Percentiles rank a stretch among this genome's conserved stretches.
Conservation (phyloP, 2,888 invertebrate genomes). For the Megamerina dolium region DNA sequence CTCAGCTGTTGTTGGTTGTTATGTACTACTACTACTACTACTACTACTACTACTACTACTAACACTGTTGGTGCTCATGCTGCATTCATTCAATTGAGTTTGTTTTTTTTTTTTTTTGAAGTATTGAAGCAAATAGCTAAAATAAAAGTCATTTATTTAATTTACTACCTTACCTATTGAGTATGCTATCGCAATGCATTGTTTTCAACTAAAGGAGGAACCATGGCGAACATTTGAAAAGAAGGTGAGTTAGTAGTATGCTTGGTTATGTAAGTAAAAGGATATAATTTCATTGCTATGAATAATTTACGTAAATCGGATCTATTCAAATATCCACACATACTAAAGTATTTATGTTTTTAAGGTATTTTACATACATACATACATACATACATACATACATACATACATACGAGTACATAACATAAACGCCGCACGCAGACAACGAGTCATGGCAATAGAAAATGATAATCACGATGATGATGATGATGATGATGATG, state of each 20-base stretch:
- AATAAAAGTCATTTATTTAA: constrained; percentile 11
- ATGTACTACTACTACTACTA: too few relatives aligned
- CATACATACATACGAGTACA: constrained; percentile 4
- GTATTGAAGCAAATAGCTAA: too few relatives aligned
- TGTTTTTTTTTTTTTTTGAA: too few relatives aligned
- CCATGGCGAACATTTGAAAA: not conserved
- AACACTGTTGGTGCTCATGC: too few relatives aligned
- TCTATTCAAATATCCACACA: constrained; percentile 16
- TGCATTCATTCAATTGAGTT: too few relatives aligned
- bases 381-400: constrained; percentile 6
- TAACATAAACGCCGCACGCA: too few relatives aligned
- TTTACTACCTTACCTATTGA: not conserved
- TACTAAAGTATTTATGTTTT: too few relatives aligned
- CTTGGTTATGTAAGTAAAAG: constrained; percentile 22
- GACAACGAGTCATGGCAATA: too few relatives aligned
- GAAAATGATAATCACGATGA: not conserved
- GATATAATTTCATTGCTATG: constrained; percentile 31
- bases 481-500: not conserved
- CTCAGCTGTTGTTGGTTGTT: not conserved
- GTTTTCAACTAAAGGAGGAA: not conserved
- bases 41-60: too few relatives aligned
- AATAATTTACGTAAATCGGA: constrained; percentile 46
- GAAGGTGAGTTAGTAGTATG: not conserved
- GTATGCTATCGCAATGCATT: not conserved
- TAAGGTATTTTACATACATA: too few relatives aligned